phyloP scores from a whole-genome alignment of 2,113 vertebrate genomes.

The Shinisaurus crocodilurus region DNA sequence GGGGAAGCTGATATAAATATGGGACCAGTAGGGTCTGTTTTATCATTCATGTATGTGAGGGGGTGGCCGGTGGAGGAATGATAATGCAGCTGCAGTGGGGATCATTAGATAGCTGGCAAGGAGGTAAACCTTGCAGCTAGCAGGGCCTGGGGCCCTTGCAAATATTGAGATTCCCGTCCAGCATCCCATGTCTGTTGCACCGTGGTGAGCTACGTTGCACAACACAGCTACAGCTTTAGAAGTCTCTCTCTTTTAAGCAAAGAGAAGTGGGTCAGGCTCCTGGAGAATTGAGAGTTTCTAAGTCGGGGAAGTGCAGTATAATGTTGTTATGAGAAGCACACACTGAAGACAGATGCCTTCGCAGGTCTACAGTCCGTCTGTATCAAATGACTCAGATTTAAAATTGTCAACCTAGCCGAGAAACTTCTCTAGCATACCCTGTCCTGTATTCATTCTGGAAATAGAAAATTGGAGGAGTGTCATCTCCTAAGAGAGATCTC shows the following conservation, averaged over 20 bases:
- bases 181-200: neutral
- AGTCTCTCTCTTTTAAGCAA: conserved; percentile 13
- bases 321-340: neutral
- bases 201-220: neutral
- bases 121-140: neutral
- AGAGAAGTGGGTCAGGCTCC: neutral
- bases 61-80: neutral
- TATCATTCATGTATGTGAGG: neutral
- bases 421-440: neutral
- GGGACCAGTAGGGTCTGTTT: neutral
- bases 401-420: neutral
- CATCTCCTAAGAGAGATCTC: neutral
- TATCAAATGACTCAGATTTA: neutral
- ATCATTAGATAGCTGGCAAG: neutral
- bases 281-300: conserved; percentile 11
- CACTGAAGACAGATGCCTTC: neutral
- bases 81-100: neutral
- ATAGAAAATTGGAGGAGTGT: neutral
- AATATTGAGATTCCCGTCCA: neutral
- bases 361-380: neutral
- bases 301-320: neutral
- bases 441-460: neutral
- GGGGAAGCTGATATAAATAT: neutral
- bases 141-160: neutral
- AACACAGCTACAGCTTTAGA: neutral